A percentile compares a stretch with the other conserved stretches of the same genome.
Evolutionary conservation across 2,888 invertebrate species (phyloP).

Genomic region (Oscheius onirici): DNA sequence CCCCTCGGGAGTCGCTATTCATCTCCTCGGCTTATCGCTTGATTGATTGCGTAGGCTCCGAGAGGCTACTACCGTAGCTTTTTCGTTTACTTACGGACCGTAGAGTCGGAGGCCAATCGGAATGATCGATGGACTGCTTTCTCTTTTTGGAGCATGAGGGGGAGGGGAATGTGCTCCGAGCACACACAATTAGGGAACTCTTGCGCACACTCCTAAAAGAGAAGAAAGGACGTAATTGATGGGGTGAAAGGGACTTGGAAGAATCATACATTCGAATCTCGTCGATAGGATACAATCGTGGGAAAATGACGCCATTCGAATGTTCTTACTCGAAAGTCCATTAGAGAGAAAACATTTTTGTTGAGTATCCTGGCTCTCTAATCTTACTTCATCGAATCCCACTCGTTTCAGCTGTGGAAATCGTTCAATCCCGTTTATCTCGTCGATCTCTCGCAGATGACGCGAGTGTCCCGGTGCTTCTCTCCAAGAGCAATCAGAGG

Average conservation of each 20-base stretch:
- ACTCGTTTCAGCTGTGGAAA: not conserved
- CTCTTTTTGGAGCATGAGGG: not conserved
- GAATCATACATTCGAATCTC: not conserved
- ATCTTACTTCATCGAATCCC: constrained; percentile 8
- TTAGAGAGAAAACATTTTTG: not conserved
- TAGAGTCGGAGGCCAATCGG: not conserved
- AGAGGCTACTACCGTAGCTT: constrained; percentile 5
- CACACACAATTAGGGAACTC: constrained; percentile 20
- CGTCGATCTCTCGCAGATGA: constrained; percentile 21
- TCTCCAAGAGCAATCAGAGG: constrained; percentile 27
- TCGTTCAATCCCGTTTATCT: constrained; percentile 23
- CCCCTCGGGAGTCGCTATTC: constrained; percentile 27
- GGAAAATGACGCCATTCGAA: constrained; percentile 17
- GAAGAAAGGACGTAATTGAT: not conserved
- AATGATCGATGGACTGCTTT: not conserved
- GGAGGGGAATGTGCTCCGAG: not conserved
- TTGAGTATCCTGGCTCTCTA: constrained; percentile 4
- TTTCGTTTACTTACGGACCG: not conserved
- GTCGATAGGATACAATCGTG: constrained; percentile 25
- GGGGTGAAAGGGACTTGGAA: not conserved
- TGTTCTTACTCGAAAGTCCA: not conserved
- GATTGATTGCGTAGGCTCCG: constrained; percentile 24
- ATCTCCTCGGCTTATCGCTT: constrained; percentile 30
- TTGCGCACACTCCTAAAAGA: not conserved
- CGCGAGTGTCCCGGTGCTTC: constrained; percentile 7